These are phyloP conservation scores for Onychostruthus taczanowskii DNA, from an alignment of 2,113 vertebrate genomes.

Conservation along the genomic window DNA sequence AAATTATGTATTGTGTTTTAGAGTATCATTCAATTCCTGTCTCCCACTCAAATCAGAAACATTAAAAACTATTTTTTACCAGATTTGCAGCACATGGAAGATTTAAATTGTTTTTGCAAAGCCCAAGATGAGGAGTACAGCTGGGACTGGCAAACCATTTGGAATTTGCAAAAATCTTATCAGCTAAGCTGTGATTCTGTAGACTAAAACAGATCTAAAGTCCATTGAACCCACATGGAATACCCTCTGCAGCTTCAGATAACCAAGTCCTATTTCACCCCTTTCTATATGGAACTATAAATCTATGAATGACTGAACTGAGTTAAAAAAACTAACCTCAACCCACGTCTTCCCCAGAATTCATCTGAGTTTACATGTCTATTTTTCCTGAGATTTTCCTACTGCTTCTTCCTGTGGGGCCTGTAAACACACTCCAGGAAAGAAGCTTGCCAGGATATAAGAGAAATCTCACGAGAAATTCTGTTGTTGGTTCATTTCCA, in stretches of 20 bases:
- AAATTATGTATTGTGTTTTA: slow-evolving; percentile 16
- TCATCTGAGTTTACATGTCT: slow-evolving; percentile 24
- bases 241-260: not conserved
- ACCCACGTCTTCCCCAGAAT: not conserved
- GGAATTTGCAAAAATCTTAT: slow-evolving; percentile 33
- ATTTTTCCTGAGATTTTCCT: slow-evolving; percentile 34
- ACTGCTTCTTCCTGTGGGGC: slow-evolving; percentile 53
- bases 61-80: slow-evolving; percentile 11
- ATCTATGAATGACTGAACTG: not conserved
- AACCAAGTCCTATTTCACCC: not conserved
- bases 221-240: not conserved
- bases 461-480: slow-evolving; percentile 55
- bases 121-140: not conserved
- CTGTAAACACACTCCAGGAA: slow-evolving; percentile 33
- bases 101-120: not conserved
- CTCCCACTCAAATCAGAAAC: slow-evolving; percentile 45
- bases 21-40: slow-evolving; percentile 15
- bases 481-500: slow-evolving; percentile 41
- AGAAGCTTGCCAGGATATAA: slow-evolving; percentile 48
- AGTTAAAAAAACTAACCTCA: not conserved
- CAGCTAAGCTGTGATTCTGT: not conserved
- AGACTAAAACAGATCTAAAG: slow-evolving; percentile 7
- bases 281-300: not conserved
- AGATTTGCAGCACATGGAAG: not conserved
- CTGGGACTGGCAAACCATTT: slow-evolving; percentile 1